Percentiles rank a stretch among this genome's conserved stretches.
Evolutionary conservation across 2,888 invertebrate genomes (phyloP).

Genomic region (Diogma glabrata): DNA sequence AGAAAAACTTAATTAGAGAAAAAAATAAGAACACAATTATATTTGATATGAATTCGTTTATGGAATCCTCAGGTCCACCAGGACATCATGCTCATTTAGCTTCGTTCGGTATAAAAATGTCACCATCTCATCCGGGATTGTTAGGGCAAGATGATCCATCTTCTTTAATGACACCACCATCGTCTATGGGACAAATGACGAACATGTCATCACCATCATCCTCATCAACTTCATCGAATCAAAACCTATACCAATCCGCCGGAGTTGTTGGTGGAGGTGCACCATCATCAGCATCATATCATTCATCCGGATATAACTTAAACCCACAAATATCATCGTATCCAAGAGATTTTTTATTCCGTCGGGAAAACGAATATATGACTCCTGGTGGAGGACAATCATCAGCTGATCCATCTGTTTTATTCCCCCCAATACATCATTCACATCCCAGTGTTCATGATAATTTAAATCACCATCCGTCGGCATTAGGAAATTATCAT

Average conservation of each 20-base stretch:
- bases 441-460: constrained; percentile 44
- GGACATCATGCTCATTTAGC: constrained; percentile 61
- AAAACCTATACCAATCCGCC: constrained; percentile 32
- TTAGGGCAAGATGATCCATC: constrained; percentile 22
- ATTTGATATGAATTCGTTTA: constrained; percentile 71
- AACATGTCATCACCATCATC: constrained; percentile 25
- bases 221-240: constrained; percentile 26
- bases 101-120: constrained; percentile 71
- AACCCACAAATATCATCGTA: constrained; percentile 41
- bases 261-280: constrained; percentile 20
- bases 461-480: constrained; percentile 21
- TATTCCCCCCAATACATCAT: constrained; percentile 41
- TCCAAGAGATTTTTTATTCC: constrained; percentile 71
- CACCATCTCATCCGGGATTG: constrained; percentile 42
- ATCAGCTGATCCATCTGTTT: constrained; percentile 36
- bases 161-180: constrained; percentile 28
- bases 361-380: constrained; percentile 44
- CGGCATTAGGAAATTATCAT: constrained; percentile 20
- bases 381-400: constrained; percentile 34
- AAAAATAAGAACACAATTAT: neutral
- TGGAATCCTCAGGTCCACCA: constrained; percentile 52
- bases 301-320: constrained; percentile 37
- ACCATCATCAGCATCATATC: constrained; percentile 49
- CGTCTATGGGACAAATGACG: constrained; percentile 33
- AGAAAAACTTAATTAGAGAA: neutral